phyloP scores from a whole-genome alignment of 2,797 vertebrate genomes.

The Tauraco hartlaubi region DNA sequence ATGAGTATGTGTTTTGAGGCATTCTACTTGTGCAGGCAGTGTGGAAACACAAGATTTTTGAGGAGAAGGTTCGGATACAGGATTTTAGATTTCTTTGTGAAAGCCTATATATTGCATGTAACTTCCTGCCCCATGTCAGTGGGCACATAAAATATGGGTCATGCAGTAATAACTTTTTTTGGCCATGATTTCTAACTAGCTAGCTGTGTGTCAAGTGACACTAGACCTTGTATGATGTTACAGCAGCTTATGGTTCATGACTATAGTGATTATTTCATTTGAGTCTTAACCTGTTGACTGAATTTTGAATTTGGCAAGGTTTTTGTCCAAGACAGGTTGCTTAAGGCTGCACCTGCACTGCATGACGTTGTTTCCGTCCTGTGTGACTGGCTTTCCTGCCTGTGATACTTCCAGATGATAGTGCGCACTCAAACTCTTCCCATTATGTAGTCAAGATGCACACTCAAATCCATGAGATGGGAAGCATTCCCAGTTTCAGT shows the following conservation, averaged over 20 bases:
- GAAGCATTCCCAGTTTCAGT: background rate
- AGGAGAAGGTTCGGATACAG: background rate
- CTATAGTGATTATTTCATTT: background rate
- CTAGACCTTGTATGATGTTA: background rate
- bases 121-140: background rate
- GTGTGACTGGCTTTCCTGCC: background rate
- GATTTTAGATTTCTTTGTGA: background rate
- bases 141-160: background rate
- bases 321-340: background rate
- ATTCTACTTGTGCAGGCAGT: background rate
- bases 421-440: background rate
- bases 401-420: rapidly evolving
- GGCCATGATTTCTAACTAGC: background rate
- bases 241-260: background rate
- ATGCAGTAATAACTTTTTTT: background rate
- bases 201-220: background rate
- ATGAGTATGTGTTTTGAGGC: background rate
- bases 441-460: rapidly evolving
- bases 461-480: background rate
- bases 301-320: background rate
- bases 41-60: background rate
- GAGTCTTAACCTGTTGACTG: background rate
- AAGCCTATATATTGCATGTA: background rate
- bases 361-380: rapidly evolving
- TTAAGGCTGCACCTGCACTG: background rate